Conservation (phyloP, 2,888 invertebrate genomes). For the Pharmacophagus antenor region DNA sequence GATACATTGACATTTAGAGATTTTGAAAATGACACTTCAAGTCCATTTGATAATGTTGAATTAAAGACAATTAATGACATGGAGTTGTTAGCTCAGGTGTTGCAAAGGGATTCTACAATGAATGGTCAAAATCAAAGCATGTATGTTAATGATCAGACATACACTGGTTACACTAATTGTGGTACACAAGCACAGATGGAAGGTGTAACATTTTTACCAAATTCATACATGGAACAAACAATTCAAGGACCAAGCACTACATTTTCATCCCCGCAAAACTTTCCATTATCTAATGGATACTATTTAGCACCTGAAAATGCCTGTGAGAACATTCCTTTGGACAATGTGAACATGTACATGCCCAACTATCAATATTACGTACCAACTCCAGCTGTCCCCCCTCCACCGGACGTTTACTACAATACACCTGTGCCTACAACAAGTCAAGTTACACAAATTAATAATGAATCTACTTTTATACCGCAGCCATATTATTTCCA, state of each 20-base stretch:
- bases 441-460: constrained; percentile 45
- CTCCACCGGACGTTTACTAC: constrained; percentile 49
- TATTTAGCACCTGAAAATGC: constrained; percentile 52
- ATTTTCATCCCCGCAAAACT: constrained; percentile 62
- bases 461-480: constrained; percentile 57
- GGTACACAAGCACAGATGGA: constrained; percentile 64
- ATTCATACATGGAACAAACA: constrained; percentile 63
- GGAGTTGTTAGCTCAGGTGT: constrained; percentile 92
- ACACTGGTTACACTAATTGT: constrained; percentile 54
- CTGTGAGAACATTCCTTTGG: constrained; percentile 51
- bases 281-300: constrained; percentile 61
- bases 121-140: constrained; percentile 49
- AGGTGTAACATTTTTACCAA: constrained; percentile 60
- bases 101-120: constrained; percentile 61
- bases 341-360: constrained; percentile 60
- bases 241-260: constrained; percentile 57
- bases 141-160: constrained; percentile 51
- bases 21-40: constrained; percentile 95
- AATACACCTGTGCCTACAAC: constrained; percentile 48
- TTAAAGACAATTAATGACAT: constrained; percentile 95
- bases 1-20: constrained; percentile 83
- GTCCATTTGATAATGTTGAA: constrained; percentile 96
- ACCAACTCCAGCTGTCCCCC: constrained; percentile 52
- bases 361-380: constrained; percentile 69
- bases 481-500: constrained; percentile 68